A percentile compares a stretch with the other conserved stretches of the same genome.
Conservation (phyloP, 2,888 invertebrate genomes). For the Xanthorhoe designata region DNA sequence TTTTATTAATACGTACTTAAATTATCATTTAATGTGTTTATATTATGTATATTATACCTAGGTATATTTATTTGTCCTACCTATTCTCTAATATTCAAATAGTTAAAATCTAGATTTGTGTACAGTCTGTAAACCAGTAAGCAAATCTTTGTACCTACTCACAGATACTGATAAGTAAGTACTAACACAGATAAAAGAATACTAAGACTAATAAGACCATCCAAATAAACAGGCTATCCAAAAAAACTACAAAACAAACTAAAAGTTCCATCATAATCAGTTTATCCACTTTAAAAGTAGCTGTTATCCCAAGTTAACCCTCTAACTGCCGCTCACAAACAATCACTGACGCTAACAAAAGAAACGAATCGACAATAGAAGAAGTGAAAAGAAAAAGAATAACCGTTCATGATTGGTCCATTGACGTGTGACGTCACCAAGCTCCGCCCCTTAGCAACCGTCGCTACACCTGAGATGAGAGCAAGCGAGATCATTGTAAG, state of each 20-base stretch:
- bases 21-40: too few relatives aligned
- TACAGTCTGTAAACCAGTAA: too few relatives aligned
- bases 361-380: constrained; percentile 71
- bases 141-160: too few relatives aligned
- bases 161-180: neutral
- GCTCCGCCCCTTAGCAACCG: constrained; percentile 83
- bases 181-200: too few relatives aligned
- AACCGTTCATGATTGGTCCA: constrained; percentile 67
- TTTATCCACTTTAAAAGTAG: constrained; percentile 54
- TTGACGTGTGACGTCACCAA: constrained; percentile 73
- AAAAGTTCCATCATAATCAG: constrained; percentile 48
- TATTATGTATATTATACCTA: too few relatives aligned
- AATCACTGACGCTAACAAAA: constrained; percentile 70
- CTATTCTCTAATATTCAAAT: too few relatives aligned
- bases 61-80: too few relatives aligned
- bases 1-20: too few relatives aligned
- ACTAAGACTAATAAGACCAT: too few relatives aligned
- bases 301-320: constrained; percentile 68
- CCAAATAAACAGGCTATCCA: neutral
- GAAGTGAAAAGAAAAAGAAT: constrained; percentile 69
- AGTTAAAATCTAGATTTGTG: too few relatives aligned
- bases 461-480: constrained; percentile 82
- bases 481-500: constrained; percentile 64
- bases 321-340: constrained; percentile 49
- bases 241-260: constrained; percentile 36